These are phyloP conservation scores for Platycercus adscitus DNA, from an alignment of 2,113 vertebrate species.

Conservation along the genomic window DNA sequence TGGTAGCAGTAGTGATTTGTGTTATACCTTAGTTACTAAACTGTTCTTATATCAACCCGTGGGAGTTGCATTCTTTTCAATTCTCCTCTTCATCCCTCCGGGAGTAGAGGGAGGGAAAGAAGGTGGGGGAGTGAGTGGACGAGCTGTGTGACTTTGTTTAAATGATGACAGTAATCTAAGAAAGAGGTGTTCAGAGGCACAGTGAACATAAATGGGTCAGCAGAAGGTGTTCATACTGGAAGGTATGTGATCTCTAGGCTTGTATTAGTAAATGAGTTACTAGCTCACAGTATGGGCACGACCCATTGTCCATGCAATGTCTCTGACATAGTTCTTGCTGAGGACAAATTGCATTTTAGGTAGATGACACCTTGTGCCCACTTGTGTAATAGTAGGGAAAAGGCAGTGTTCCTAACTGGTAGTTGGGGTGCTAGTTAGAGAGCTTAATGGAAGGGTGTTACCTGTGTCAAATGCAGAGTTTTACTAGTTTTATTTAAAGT, in stretches of 20 bases:
- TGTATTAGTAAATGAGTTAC: neutral
- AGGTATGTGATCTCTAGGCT: neutral
- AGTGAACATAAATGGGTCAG: neutral
- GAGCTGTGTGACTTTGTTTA: too few species aligned
- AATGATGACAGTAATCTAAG: neutral
- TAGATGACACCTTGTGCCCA: neutral
- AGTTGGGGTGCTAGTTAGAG: neutral
- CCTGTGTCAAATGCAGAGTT: neutral
- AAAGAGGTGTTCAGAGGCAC: neutral
- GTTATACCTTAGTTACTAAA: too few species aligned
- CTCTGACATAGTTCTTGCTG: neutral
- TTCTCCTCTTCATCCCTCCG: too few species aligned
- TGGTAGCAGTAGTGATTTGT: too few species aligned
- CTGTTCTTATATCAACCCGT: too few species aligned
- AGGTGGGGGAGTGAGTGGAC: too few species aligned
- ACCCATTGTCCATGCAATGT: neutral
- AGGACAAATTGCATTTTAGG: neutral
- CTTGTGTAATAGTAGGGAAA: neutral
- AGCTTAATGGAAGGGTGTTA: neutral
- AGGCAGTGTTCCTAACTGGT: neutral
- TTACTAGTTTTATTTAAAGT: neutral
- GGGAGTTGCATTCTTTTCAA: too few species aligned
- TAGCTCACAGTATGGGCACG: too few species aligned
- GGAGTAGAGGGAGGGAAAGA: too few species aligned
- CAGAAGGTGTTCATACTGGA: neutral